Conservation (phyloP, 2,888 invertebrate species). For the Stramonita haemastoma region DNA sequence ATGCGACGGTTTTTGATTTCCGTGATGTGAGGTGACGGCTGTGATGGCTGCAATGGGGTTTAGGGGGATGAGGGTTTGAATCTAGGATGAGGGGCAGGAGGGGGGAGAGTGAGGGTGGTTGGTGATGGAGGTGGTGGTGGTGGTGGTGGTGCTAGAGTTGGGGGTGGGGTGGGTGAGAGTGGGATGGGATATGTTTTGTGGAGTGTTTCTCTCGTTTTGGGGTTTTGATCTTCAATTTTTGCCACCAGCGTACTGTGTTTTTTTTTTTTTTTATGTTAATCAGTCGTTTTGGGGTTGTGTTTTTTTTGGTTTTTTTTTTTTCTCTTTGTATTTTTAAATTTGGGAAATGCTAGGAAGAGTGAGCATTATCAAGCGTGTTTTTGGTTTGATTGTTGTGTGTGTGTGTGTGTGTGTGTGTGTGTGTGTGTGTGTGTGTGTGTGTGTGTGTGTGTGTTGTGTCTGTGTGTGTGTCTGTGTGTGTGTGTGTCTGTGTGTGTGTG, state of each 20-base stretch:
- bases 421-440: neutral
- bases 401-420: neutral
- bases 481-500: no score
- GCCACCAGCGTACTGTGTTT: no score
- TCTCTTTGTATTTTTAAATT: no score
- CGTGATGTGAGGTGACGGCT: neutral
- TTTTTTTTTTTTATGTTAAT: no score
- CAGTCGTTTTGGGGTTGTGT: no score
- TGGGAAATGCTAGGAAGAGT: no score
- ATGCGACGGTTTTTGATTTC: conserved; percentile 9
- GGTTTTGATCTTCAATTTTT: neutral
- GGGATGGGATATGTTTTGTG: neutral
- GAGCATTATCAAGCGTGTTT: no score
- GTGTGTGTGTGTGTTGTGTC: no score
- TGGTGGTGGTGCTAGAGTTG: neutral
- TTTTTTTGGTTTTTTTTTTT: no score
- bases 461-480: no score
- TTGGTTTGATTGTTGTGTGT: neutral
- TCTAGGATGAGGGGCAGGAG: neutral
- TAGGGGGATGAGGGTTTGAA: neutral
- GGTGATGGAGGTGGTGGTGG: neutral
- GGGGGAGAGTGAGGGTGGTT: neutral
- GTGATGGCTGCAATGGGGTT: neutral
- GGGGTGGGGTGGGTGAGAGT: neutral
- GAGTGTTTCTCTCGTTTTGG: neutral